Base-by-base conservation (phyloP, 2,797 vertebrate genomes). In the Acrossocheilus wenchowensis region DNA sequence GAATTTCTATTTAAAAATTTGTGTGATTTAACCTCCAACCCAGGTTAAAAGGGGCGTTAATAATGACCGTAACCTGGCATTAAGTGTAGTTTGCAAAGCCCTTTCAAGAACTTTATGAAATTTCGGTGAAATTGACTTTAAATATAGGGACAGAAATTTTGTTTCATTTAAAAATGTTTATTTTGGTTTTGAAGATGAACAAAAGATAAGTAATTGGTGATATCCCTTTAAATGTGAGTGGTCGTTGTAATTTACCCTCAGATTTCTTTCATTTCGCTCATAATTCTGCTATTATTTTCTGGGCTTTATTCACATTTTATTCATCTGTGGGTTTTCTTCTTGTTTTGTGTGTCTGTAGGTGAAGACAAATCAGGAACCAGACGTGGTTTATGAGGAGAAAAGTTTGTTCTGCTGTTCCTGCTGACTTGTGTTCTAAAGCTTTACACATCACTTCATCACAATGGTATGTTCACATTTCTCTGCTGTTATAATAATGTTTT, bases 341-440 rank as follows among this genome's bases (percentile, higher is more conserved):
- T 60, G 52, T 80, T 64, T 64, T 79, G 23, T 79, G 52, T 64
- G 57, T 64, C 39, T 45, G 14, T 64, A 80, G 78, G n/a, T 80
- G 54, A 79, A 21, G 57, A 21, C 23, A 78, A 60, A 78, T 60
- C 77, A 64, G 57, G 78, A 80, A 30, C 12, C n/a, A 45, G n/a
- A 30, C 5, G 60, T 30, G 39, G 78, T 64, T 80, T 64, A 64
- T 45, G 39, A 21, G 4, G 39, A 26, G 39, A 62, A 26, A 78
- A 26, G 23, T 62, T 79, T 10, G 23, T 15, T 78, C 50, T 41
- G 23, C 50, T 23, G 1, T 78, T 78, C 34, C 21, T 64, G 78
- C 15, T 64, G 57, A 45, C 57, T 62, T 60, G 7, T 9, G 12
- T 60, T 64, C 57, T 45, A 11, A 64, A 80, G 78, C 78, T 80